phyloP scores from a whole-genome alignment of 1,140 invertebrate genomes.

The Apis mellifera region Amel_HAv3.1 CM009940.2:322001-322500 shows the following conservation, averaged over 20 bases:
- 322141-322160: background rate
- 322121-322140: constrained; percentile 25
- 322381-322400: constrained; percentile 7
- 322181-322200: constrained; percentile 14
- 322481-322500: too few relatives aligned
- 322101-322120: constrained; percentile 41
- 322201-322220: constrained; percentile 57
- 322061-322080: constrained; percentile 38
- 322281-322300: background rate
- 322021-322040: background rate
- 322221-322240: constrained; percentile 15
- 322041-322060: constrained; percentile 41
- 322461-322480: too few relatives aligned
- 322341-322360: background rate
- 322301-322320: too few relatives aligned
- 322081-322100: constrained; percentile 21
- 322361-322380: constrained; percentile 18
- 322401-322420: constrained; percentile 1
- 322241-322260: too few relatives aligned
- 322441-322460: too few relatives aligned
- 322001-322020: constrained; percentile 15
- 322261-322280: constrained; percentile 19
- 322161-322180: constrained; percentile 13
- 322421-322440: constrained; percentile 14
- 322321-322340: too few relatives aligned